A percentile compares a stretch with the other conserved stretches of the same genome.
Conservation (phyloP, 2,113 vertebrate genomes). For the Smithornis capensis region DNA sequence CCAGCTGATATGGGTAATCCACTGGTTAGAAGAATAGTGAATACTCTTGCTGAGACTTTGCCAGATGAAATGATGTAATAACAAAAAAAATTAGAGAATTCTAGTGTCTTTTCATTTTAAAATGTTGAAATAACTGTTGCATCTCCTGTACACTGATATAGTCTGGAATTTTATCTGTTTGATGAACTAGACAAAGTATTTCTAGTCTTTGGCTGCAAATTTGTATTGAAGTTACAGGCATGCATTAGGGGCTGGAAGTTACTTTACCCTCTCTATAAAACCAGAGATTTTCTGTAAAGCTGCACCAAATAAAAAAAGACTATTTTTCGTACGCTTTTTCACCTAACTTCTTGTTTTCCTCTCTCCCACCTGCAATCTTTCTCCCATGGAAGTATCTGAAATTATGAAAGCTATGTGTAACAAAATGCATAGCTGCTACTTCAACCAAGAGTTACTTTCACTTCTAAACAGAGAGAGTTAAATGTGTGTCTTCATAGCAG, state of each 20-base stretch:
- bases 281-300: neutral
- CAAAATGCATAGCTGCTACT: neutral
- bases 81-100: neutral
- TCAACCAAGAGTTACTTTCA: neutral
- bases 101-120: neutral
- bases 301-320: fast-evolving
- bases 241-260: neutral
- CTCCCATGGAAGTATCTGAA: neutral
- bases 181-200: neutral
- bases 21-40: neutral
- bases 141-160: neutral
- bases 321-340: fast-evolving
- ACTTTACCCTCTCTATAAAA: neutral
- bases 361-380: neutral
- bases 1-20: neutral
- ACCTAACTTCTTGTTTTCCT: fast-evolving
- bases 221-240: neutral
- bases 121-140: neutral
- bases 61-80: neutral
- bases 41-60: neutral
- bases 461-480: neutral
- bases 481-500: neutral
- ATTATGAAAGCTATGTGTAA: neutral
- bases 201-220: neutral
- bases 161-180: neutral